These are phyloP conservation scores for Axis porcinus DNA, from an alignment of 2,113 vertebrate genomes.

Conservation along the genomic window DNA sequence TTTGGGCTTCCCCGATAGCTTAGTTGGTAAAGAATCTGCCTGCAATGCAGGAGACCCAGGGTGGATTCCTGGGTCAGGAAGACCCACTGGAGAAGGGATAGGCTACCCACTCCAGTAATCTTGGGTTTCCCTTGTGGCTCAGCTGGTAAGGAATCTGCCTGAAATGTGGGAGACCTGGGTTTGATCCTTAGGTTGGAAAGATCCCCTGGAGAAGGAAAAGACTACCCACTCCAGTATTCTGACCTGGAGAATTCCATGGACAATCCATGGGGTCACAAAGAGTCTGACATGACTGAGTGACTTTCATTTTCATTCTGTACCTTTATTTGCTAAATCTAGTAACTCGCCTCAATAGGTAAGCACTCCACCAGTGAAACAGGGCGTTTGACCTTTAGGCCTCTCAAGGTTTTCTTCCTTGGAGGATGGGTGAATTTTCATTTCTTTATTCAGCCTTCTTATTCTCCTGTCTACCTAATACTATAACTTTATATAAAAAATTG, in stretches of 20 bases:
- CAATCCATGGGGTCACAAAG: not conserved
- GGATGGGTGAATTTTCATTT: not conserved
- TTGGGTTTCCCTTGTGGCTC: not conserved
- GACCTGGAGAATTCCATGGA: not conserved
- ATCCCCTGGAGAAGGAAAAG: not conserved
- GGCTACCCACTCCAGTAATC: not conserved
- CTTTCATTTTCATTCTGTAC: not conserved
- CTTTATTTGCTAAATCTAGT: not conserved
- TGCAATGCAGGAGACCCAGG: not conserved
- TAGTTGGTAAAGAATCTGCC: not conserved
- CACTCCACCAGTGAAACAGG: not conserved
- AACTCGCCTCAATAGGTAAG: not conserved
- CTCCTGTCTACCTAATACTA: not conserved
- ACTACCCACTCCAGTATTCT: not conserved
- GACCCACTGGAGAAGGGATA: not conserved
- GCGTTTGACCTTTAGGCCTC: not conserved
- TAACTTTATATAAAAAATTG: not conserved
- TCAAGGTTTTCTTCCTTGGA: not conserved
- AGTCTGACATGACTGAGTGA: not conserved
- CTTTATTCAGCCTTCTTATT: not conserved
- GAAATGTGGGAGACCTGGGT: not conserved
- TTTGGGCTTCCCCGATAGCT: not conserved
- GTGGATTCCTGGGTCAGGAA: not conserved
- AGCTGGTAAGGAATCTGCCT: not conserved
- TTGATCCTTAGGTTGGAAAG: not conserved